Conservation (phyloP, 2,113 vertebrate genomes). For the Mandrillus leucophaeus region DNA sequence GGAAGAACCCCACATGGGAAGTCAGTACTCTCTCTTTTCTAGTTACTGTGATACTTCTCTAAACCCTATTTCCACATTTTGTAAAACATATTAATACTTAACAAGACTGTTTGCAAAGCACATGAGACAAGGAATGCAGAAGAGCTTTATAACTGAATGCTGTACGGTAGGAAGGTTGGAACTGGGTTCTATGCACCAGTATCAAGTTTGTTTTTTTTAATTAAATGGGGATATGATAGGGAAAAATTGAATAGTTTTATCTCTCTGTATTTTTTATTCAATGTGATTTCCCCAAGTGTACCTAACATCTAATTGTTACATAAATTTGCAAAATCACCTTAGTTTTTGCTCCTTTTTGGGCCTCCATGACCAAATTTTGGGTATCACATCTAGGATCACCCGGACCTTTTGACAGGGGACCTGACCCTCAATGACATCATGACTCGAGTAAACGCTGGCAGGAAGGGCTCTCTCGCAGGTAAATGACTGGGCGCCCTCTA, state of each 20-base stretch:
- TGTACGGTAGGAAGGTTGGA: fast-evolving
- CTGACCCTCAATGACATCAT: conserved; percentile 95
- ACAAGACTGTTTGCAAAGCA: background rate
- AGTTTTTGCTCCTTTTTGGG: background rate
- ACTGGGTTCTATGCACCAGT: background rate
- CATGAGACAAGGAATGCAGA: background rate
- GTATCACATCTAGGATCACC: conserved; percentile 90
- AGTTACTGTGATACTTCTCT: background rate
- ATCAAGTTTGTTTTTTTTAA: background rate
- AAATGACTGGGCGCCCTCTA: conserved; percentile 55
- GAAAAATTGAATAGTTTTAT: background rate
- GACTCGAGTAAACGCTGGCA: conserved; percentile 93
- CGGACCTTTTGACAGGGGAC: conserved; percentile 93
- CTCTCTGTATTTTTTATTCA: background rate
- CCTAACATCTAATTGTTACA: background rate
- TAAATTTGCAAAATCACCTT: background rate
- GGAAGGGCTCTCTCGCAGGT: conserved; percentile 93
- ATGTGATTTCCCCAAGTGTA: background rate
- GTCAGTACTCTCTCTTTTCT: background rate
- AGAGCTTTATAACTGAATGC: background rate
- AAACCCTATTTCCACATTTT: background rate
- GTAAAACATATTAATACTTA: background rate
- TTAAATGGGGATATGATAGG: background rate
- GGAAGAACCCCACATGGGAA: background rate
- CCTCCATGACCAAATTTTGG: background rate